Base-by-base conservation (phyloP, 2,888 invertebrate genomes). In the Sympetrum striolatum region DNA sequence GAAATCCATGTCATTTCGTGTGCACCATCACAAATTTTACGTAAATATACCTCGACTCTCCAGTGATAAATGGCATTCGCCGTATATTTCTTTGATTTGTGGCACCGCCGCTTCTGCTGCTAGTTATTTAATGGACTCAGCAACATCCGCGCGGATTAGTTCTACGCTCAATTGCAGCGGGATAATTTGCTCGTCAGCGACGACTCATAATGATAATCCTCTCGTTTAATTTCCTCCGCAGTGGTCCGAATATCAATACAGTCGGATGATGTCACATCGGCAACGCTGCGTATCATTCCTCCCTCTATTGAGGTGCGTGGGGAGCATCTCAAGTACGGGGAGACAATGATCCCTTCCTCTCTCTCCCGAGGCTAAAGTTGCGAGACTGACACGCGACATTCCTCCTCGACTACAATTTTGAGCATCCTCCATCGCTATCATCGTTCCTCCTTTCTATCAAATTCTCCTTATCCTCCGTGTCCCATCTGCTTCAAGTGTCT, bases 311-410 rank as follows among this genome's bases (percentile, higher is more conserved):
- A 80, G 80, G 80, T 37, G 86, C 86, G 86, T 86, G 60, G 22
- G 60, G 86, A 86, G 86, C 60, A 60, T 86, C 86, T 25, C 35
- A 86, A 86, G 82, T 53, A 48, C n/a, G n/a, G 53, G 53, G 31
- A 86, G 86, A 86, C 86, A 86, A 86, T 64, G 86, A 86, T 86
- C 86, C 60, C 86, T 10, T 15, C 35, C 22, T 15, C 53, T 58
- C 53, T 53, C 18, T 15, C 48, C n/a, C 58, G 18, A 14, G n/a
- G 39, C 39, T 39, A 39, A 39, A n/a, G 39, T 39, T 39, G 39
- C 39, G 39, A 39, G 39, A 39, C 39, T 39, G 39, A 39, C 39
- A 44, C 44, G n/a, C 44, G 4, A n/a, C 22, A 25, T 35, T 53
- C 53, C 18, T 31, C 81, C 25, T 12, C 31, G 3, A 0, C 31